These are phyloP conservation scores for Bubo bubo DNA, from an alignment of 2,113 vertebrate species.

Conservation along the genomic window DNA sequence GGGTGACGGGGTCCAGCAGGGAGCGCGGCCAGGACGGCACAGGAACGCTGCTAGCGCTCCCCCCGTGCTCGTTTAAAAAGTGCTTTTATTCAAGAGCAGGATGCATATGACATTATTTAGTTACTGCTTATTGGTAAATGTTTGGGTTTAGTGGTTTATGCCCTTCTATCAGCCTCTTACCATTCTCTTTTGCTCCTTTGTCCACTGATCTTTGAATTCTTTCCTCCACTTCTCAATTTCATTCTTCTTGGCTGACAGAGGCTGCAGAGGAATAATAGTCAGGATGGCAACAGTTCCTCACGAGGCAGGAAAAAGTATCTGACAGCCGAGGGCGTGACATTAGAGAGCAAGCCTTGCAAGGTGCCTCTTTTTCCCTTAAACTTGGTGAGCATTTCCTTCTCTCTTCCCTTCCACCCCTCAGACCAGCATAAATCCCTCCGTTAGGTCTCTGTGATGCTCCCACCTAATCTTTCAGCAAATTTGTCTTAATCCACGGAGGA, in stretches of 20 bases:
- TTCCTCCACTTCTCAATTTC: constrained; percentile 93
- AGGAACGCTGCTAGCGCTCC: neutral
- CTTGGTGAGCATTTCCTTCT: neutral
- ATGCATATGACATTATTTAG: neutral
- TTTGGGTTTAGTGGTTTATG: no score
- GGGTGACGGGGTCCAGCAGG: neutral
- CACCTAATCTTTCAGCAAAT: no score
- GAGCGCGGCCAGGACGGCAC: neutral
- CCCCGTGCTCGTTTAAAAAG: no score
- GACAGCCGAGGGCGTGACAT: rapidly evolving
- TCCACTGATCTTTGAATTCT: constrained; percentile 94
- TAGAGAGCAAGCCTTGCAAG: no score
- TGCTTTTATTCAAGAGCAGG: neutral
- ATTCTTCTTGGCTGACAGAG: constrained; percentile 85
- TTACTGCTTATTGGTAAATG: neutral
- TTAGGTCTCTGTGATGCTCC: neutral
- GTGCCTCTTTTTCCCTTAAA: neutral
- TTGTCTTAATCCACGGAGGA: neutral
- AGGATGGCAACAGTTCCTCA: neutral
- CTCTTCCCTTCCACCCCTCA: rapidly evolving
- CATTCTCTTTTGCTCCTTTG: constrained; percentile 86
- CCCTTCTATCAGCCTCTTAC: constrained; percentile 37
- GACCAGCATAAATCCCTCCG: no score
- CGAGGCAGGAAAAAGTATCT: neutral
- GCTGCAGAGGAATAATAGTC: constrained; percentile 65